Percentiles rank a stretch among this genome's conserved stretches.
Evolutionary conservation across 2,888 invertebrate genomes (phyloP).

Genomic region (Dicycla oo): DNA sequence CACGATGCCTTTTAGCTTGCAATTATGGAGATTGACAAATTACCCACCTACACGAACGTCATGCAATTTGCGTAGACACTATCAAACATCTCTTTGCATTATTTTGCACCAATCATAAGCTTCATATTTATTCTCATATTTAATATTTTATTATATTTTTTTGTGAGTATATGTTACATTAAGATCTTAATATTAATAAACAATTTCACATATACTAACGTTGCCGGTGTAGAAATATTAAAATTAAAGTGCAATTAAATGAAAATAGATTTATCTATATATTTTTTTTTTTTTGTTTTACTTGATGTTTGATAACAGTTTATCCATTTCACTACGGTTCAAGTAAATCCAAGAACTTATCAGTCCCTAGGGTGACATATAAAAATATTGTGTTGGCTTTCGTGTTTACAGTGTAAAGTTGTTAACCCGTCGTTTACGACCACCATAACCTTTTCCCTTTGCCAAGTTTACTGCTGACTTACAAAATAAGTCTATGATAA

Average conservation of each 20-base stretch:
- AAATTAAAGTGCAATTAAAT: too few relatives aligned
- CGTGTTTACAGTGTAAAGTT: constrained; percentile 63
- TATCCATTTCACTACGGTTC: constrained; percentile 4
- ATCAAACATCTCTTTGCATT: not conserved
- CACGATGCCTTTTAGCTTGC: not conserved
- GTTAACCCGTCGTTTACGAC: constrained; percentile 58
- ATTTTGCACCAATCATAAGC: not conserved
- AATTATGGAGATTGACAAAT: constrained; percentile 2
- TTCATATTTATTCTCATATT: constrained; percentile 23
- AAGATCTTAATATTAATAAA: too few relatives aligned
- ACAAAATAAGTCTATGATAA: constrained; percentile 49
- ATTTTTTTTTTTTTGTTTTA: too few relatives aligned
- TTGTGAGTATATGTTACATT: too few relatives aligned
- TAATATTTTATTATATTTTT: too few relatives aligned
- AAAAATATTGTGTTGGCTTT: constrained; percentile 51
- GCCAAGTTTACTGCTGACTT: constrained; percentile 51
- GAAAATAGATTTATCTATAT: too few relatives aligned
- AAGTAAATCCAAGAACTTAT: constrained; percentile 40
- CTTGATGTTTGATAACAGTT: not conserved
- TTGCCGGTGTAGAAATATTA: too few relatives aligned
- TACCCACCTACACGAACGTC: not conserved
- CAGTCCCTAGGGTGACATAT: constrained; percentile 26
- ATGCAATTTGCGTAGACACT: not conserved
- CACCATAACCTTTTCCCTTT: constrained; percentile 57
- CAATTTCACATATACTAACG: too few relatives aligned